Evolutionary conservation across 2,888 invertebrate species (phyloP).

Genomic region (Orchesellides sinensis): DNA sequence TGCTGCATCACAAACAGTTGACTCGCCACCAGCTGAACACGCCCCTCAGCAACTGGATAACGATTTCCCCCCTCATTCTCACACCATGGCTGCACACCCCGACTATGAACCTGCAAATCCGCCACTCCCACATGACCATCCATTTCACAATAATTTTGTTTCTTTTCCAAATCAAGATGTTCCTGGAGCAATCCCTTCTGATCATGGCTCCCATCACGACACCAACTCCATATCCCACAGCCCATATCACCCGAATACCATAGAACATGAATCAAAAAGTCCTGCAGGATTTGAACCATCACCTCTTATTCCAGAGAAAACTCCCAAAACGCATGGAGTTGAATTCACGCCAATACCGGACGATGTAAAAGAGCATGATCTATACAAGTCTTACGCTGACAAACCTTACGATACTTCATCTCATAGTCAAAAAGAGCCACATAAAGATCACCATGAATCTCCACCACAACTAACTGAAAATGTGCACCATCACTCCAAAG

Average conservation of each 20-base stretch:
- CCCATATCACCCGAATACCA: slow-evolving; percentile 22
- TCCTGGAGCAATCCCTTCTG: not conserved
- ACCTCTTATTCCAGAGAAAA: slow-evolving; percentile 12
- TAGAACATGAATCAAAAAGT: slow-evolving; percentile 24
- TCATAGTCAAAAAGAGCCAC: not conserved
- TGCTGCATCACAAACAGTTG: slow-evolving; percentile 6
- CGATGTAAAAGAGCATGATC: slow-evolving; percentile 36
- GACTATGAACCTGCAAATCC: slow-evolving; percentile 75
- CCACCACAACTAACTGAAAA: not conserved
- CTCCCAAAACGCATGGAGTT: not conserved
- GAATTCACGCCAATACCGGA: slow-evolving; percentile 49
- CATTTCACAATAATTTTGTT: slow-evolving; percentile 42
- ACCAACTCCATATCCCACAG: slow-evolving; percentile 29
- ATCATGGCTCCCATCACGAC: not conserved
- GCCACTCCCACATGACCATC: slow-evolving; percentile 72
- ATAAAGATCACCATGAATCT: slow-evolving; percentile 3
- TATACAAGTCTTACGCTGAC: slow-evolving; percentile 10
- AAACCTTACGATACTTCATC: slow-evolving; percentile 16
- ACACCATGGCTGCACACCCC: slow-evolving; percentile 71
- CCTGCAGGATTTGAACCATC: slow-evolving; percentile 26
- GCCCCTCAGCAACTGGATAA: slow-evolving; percentile 46
- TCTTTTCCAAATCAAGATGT: slow-evolving; percentile 47
- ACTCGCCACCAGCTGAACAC: slow-evolving; percentile 2
- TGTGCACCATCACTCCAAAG: not conserved
- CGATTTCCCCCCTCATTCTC: slow-evolving; percentile 71